Conservation (phyloP, 2,888 invertebrate species). For the Iphiclides podalirius region DNA sequence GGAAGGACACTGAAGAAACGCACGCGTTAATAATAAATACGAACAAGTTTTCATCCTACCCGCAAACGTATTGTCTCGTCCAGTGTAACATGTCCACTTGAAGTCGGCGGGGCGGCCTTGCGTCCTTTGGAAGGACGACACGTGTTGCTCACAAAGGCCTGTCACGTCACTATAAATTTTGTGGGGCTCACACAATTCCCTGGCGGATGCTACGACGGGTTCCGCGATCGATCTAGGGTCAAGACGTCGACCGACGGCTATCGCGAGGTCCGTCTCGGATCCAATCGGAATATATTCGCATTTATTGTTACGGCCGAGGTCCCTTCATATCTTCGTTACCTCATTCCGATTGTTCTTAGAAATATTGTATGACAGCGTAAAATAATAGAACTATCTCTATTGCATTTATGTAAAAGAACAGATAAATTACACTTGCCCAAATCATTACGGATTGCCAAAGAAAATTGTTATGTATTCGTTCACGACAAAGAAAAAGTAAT, state of each 20-base stretch:
- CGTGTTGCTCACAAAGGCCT: slow-evolving; percentile 15
- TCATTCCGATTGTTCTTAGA: no score
- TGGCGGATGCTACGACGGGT: not conserved
- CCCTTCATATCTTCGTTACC: no score
- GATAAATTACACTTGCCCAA: no score
- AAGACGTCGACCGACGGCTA: not conserved
- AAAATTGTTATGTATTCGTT: no score
- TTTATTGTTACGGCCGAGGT: not conserved
- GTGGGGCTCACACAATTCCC: not conserved
- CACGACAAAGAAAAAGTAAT: no score
- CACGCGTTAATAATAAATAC: no score
- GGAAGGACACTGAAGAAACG: no score
- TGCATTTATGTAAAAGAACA: no score
- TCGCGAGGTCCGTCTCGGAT: not conserved
- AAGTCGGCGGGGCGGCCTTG: not conserved
- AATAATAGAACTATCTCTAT: no score
- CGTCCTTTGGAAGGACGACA: not conserved
- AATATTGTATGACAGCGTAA: no score
- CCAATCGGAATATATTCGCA: not conserved
- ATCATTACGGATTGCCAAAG: no score
- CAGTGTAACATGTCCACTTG: not conserved
- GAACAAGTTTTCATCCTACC: no score
- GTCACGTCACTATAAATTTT: slow-evolving; percentile 10
- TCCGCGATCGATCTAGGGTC: slow-evolving; percentile 5
- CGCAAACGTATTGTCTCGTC: not conserved